phyloP scores from a whole-genome alignment of 2,113 vertebrate genomes.

The Oncorhynchus clarkii region DNA sequence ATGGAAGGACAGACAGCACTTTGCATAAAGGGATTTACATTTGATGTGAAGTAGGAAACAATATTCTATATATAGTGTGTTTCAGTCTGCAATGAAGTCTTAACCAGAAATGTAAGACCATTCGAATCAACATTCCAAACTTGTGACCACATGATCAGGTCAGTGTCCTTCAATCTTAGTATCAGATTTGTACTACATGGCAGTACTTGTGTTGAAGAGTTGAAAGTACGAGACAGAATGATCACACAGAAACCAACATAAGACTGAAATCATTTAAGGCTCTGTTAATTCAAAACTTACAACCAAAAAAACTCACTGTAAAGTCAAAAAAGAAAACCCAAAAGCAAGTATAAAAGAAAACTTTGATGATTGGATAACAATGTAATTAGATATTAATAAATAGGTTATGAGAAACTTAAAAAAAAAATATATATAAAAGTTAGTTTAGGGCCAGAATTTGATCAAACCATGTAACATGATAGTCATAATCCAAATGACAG shows the following conservation, averaged over 20 bases:
- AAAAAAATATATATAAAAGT: conserved; percentile 49
- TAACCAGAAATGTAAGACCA: no score
- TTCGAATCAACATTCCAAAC: no score
- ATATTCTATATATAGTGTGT: no score
- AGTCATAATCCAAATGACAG: neutral
- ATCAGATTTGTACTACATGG: neutral
- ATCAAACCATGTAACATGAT: conserved; percentile 47
- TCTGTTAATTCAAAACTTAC: conserved; percentile 75
- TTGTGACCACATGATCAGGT: no score
- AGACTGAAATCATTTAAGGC: conserved; percentile 78
- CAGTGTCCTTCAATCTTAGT: no score
- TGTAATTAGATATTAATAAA: conserved; percentile 77
- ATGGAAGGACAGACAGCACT: no score
- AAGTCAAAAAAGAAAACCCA: conserved; percentile 62
- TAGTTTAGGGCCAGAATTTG: conserved; percentile 52
- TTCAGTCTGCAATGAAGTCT: no score
- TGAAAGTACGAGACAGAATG: conserved; percentile 2
- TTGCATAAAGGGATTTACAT: no score
- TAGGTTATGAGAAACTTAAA: conserved; percentile 59
- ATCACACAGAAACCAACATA: conserved; percentile 55
- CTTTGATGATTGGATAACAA: conserved; percentile 68
- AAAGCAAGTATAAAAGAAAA: conserved; percentile 70
- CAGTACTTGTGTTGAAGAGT: neutral
- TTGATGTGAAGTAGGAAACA: no score
- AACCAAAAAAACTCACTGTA: conserved; percentile 52